Evolutionary conservation across 2,888 invertebrate species (phyloP).

Genomic region (Drosophila eohydei): DNA sequence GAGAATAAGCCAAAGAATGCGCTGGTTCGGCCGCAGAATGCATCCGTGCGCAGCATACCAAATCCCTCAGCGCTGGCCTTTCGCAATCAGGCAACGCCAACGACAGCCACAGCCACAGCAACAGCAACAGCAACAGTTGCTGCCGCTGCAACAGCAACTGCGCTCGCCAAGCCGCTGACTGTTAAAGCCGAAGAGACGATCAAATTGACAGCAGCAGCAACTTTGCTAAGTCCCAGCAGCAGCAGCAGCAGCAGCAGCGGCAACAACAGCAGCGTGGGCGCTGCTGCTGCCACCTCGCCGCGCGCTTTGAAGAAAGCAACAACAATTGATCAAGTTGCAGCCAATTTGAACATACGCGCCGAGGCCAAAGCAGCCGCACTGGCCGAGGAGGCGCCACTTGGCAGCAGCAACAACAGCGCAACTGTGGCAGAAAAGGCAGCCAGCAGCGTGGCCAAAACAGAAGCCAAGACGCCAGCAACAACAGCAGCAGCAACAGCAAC

Average conservation of each 20-base stretch:
- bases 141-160: conserved; percentile 27
- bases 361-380: conserved; percentile 78
- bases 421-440: background rate
- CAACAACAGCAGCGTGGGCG: background rate
- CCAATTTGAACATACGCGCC: conserved; percentile 83
- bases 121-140: conserved; percentile 38
- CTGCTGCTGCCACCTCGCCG: conserved; percentile 58
- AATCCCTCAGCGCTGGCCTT: conserved; percentile 87
- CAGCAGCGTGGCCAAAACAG: conserved; percentile 9
- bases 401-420: conserved; percentile 18
- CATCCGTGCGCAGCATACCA: conserved; percentile 88
- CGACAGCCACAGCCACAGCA: conserved; percentile 29
- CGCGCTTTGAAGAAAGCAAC: conserved; percentile 80
- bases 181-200: conserved; percentile 50
- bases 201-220: conserved; percentile 31
- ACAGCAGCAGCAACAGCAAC: conserved; percentile 8
- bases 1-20: conserved; percentile 80
- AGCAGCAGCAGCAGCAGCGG: conserved; percentile 35
- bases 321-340: conserved; percentile 84
- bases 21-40: conserved; percentile 85
- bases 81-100: conserved; percentile 84
- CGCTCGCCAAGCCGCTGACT: conserved; percentile 39
- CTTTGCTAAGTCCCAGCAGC: conserved; percentile 48
- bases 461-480: conserved; percentile 1
- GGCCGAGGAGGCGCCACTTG: conserved; percentile 57